phyloP scores from a whole-genome alignment of 2,113 vertebrate genomes.

The Myrmophylax atrothorax region DNA sequence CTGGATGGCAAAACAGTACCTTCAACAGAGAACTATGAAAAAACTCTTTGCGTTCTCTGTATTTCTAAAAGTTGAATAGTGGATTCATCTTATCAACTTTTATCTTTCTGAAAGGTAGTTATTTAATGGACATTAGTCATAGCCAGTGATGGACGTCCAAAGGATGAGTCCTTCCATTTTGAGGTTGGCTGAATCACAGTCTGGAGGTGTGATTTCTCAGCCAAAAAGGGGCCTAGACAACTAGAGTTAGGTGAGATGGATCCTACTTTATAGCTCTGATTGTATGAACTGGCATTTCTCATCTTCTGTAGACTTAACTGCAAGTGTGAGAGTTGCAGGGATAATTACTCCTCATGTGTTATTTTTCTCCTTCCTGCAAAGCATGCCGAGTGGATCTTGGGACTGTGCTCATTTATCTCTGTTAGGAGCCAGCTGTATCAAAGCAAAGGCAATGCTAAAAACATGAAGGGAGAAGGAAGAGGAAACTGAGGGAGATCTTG shows the following conservation, averaged over 20 bases:
- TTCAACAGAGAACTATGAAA: not conserved
- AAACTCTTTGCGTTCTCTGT: not conserved
- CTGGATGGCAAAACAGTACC: not conserved
- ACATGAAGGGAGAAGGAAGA: fast-evolving
- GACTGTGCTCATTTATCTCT: not conserved
- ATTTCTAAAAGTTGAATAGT: not conserved
- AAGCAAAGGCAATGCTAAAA: not conserved
- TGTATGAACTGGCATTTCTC: not conserved
- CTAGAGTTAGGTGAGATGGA: not conserved
- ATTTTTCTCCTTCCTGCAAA: not conserved
- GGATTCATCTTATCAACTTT: not conserved
- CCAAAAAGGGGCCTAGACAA: not conserved
- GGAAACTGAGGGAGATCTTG: not conserved
- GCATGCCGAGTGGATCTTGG: not conserved
- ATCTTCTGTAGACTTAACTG: not conserved
- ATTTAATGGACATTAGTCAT: not conserved
- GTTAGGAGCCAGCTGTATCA: not conserved
- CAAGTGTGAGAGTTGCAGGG: not conserved
- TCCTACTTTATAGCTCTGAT: not conserved
- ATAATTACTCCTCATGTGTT: not conserved
- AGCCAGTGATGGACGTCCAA: not conserved
- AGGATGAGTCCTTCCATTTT: not conserved
- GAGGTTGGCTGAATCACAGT: not conserved
- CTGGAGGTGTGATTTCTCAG: not conserved
- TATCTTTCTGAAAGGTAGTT: not conserved